These are phyloP conservation scores for Gnatocerus cornutus DNA, from an alignment of 2,888 invertebrate species.

Conservation along the genomic window DNA sequence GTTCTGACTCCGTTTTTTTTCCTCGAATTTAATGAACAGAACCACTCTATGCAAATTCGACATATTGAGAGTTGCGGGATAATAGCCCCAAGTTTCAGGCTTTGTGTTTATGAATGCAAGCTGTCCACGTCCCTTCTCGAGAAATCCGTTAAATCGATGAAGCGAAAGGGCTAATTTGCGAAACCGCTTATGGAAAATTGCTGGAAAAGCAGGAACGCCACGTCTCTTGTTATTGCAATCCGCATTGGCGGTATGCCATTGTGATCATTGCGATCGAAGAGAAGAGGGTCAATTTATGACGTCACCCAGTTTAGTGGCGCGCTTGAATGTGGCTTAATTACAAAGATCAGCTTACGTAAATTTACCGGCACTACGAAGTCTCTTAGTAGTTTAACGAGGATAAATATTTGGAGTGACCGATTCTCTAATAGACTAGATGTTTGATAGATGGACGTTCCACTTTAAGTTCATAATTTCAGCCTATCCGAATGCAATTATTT, in stretches of 20 bases:
- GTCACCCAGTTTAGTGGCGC: constrained; percentile 48
- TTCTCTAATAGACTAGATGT: too few relatives aligned
- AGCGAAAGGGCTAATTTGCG: constrained; percentile 33
- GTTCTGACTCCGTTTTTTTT: too few relatives aligned
- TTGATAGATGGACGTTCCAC: too few relatives aligned
- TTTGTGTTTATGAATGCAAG: too few relatives aligned
- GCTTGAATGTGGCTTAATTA: constrained; percentile 46
- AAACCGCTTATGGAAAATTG: constrained; percentile 42
- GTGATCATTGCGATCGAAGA: constrained; percentile 45
- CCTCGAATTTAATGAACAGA: too few relatives aligned
- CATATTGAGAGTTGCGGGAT: too few relatives aligned
- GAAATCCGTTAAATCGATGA: constrained; percentile 30
- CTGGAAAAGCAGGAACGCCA: constrained; percentile 30
- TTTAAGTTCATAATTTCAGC: neutral
- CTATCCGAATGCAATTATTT: neutral
- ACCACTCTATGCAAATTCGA: too few relatives aligned
- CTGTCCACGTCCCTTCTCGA: neutral
- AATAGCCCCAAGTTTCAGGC: too few relatives aligned
- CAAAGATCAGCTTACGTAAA: constrained; percentile 40
- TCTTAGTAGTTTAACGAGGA: constrained; percentile 20
- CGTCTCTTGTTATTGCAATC: constrained; percentile 39
- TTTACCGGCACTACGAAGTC: constrained; percentile 34
- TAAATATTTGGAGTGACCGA: constrained; percentile 40
- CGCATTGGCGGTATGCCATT: constrained; percentile 47
- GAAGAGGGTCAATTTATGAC: constrained; percentile 53